Evolutionary conservation across 1,140 invertebrate species (phyloP).

Genomic region (Eubasilissa regina): DNA sequence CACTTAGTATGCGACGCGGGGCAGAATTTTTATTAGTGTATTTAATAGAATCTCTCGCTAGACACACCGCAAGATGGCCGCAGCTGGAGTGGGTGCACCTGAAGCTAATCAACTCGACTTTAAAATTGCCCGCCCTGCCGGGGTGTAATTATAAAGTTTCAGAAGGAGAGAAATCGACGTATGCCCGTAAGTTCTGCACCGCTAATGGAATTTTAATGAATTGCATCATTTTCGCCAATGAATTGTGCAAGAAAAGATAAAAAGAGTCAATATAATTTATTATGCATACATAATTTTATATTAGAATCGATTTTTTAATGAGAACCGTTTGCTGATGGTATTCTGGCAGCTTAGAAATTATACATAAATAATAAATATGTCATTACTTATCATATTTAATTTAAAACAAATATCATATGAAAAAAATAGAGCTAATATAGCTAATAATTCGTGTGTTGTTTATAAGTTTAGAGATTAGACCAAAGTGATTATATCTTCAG

Average conservation of each 20-base stretch:
- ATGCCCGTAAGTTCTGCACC: slow-evolving; percentile 31
- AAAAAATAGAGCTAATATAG: no score
- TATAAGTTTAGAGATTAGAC: no score
- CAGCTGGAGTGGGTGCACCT: slow-evolving; percentile 41
- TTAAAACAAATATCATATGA: no score
- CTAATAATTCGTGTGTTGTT: no score
- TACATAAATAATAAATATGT: no score
- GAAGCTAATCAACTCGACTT: slow-evolving; percentile 53
- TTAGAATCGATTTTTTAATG: no score
- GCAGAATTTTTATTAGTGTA: slow-evolving; percentile 26
- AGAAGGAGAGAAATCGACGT: background rate
- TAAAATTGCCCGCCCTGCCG: slow-evolving; percentile 45
- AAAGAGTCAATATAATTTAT: no score
- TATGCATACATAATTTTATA: no score
- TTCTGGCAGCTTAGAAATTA: no score
- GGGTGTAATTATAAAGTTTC: slow-evolving; percentile 54
- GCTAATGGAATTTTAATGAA: slow-evolving; percentile 52
- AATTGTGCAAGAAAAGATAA: background rate
- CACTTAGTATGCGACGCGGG: slow-evolving; percentile 20
- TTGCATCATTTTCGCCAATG: slow-evolving; percentile 9
- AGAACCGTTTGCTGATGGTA: no score
- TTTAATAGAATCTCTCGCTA: slow-evolving; percentile 27
- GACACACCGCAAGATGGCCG: slow-evolving; percentile 24
- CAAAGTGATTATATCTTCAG: no score
- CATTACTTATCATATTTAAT: no score